These are phyloP conservation scores for Elysia crispata DNA, from an alignment of 2,888 invertebrate species.

Conservation along the genomic window DNA sequence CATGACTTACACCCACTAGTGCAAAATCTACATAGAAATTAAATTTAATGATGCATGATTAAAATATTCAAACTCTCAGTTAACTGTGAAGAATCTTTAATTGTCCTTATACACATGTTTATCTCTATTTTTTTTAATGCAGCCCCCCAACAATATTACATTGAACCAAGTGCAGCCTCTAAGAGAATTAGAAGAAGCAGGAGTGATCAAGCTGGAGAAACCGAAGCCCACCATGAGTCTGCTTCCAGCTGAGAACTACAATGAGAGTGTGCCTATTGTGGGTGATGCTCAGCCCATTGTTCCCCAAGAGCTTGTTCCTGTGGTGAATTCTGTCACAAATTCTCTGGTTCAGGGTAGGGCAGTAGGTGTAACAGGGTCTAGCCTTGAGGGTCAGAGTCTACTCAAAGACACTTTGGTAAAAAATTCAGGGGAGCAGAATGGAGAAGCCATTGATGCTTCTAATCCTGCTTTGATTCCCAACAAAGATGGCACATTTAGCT, in stretches of 20 bases:
- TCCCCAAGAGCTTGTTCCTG: conserved; percentile 9
- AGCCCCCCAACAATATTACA: conserved; percentile 44
- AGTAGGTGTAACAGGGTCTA: conserved; percentile 12
- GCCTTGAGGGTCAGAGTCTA: conserved; percentile 13
- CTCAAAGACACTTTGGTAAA: conserved; percentile 27
- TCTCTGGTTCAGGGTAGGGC: conserved; percentile 13
- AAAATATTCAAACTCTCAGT: no score
- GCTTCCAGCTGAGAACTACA: background rate
- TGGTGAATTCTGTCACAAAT: background rate
- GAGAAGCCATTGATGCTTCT: conserved; percentile 1
- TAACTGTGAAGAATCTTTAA: no score
- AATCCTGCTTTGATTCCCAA: conserved; percentile 42
- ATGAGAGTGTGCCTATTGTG: background rate
- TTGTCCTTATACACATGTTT: no score
- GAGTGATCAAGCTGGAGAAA: conserved; percentile 41
- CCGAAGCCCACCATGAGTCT: conserved; percentile 14
- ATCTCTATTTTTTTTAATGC: background rate
- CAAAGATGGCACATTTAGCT: conserved; percentile 37
- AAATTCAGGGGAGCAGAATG: conserved; percentile 22
- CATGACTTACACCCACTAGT: no score
- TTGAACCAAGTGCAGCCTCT: conserved; percentile 45
- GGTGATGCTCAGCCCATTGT: background rate
- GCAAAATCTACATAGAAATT: no score
- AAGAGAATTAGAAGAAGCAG: conserved; percentile 46
- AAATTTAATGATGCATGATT: no score